Evolutionary conservation across 2,113 vertebrate species (phyloP), one percentile per base, ranked within the genome.

Genomic region (Anhinga rufa): DNA sequence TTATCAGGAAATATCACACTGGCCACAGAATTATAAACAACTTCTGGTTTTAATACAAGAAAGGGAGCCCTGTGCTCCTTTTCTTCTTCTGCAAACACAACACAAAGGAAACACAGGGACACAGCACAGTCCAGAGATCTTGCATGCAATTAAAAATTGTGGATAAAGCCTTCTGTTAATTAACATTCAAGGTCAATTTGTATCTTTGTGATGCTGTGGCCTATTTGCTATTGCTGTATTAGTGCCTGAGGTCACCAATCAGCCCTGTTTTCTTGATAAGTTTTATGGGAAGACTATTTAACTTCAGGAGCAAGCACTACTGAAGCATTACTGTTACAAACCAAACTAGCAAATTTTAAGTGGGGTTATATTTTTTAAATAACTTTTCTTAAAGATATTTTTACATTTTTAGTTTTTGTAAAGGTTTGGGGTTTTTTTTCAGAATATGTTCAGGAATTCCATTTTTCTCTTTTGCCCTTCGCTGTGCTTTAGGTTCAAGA

Each of bases 1-100:
- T 77, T 86, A 92, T 48, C 94, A 75, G 89, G 82, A 95, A 96
- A 86, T 74, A 88, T 62, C 95, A 91, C 54, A 13, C 22, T 31
- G 65, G 64, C 28, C 76, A 90, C 79, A 86, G 83, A 92, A 90
- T 48, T 69, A 86, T 51, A 94, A 96, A 89, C 62, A 93, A 66
- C n/a, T 87, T 62, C 42, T 48, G 62, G 13, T 54, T 93, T 92
- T 74, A 66, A 42, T 83, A 55, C 94, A 61, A 51, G 62, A 82
- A 85, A 87, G n/a, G 29, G 22, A 87, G 66, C 13, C 82, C 77
- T 62, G 16, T 72, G 57, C 36, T 78, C 68, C 19, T 82, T 86
- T 94, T 66, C 28, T 91, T 91, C 82, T 55, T 42, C 86, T 87
- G 60, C 21, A 82, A 95, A 70, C 75, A 77, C 32, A 93, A 88